Evolutionary conservation across 2,797 vertebrate species (phyloP).

Genomic region (Eidolon dupreanum): DNA sequence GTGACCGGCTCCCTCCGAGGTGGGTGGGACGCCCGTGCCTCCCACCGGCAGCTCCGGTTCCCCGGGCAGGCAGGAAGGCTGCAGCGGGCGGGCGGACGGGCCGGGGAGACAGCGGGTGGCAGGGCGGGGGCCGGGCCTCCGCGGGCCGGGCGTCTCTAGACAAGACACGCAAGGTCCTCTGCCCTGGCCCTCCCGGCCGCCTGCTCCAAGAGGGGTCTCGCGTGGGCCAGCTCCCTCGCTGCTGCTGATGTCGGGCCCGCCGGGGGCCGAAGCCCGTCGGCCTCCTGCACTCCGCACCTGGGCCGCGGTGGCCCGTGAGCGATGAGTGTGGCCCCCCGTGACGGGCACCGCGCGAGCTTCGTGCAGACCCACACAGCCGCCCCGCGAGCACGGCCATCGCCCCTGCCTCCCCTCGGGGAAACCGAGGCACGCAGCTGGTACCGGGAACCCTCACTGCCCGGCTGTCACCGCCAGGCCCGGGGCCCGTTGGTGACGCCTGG

Average conservation of each 20-base stretch:
- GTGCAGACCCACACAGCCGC: rapidly evolving
- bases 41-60: not conserved
- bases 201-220: not conserved
- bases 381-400: rapidly evolving
- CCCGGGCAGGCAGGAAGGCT: not conserved
- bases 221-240: rapidly evolving
- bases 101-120: rapidly evolving
- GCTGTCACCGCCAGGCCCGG: not conserved
- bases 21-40: not conserved
- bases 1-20: not conserved
- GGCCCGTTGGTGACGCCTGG: not conserved
- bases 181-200: not conserved
- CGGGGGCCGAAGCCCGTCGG: rapidly evolving
- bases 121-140: rapidly evolving
- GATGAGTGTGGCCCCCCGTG: rapidly evolving
- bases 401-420: not conserved
- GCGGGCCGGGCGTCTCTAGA: rapidly evolving
- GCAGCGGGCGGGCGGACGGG: not conserved
- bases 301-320: rapidly evolving
- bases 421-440: not conserved
- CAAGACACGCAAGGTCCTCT: not conserved
- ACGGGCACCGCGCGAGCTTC: rapidly evolving
- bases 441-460: rapidly evolving
- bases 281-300: rapidly evolving
- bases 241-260: rapidly evolving